A percentile compares a stretch with the other conserved stretches of the same genome.
Conservation (phyloP, 2,888 invertebrate genomes). For the Julus scanicus region DNA sequence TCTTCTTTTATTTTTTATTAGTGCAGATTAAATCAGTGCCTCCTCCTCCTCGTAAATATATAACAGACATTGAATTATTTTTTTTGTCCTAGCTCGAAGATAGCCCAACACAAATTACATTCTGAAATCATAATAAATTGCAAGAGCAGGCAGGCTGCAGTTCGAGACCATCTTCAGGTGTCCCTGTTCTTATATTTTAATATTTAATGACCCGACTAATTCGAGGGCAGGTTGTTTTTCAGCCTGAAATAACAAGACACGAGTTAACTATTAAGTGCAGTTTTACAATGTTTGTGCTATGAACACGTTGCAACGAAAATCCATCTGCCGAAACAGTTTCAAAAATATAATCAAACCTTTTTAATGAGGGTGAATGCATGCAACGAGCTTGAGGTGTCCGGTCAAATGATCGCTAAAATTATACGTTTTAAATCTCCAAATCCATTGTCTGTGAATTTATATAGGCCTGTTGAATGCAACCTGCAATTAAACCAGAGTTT, state of each 20-base stretch:
- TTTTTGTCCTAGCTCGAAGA: not conserved
- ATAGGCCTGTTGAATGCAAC: not conserved
- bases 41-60: not conserved
- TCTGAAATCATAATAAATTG: conserved; percentile 24
- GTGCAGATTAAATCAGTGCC: not conserved
- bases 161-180: conserved; percentile 19
- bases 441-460: conserved; percentile 22
- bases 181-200: conserved; percentile 19
- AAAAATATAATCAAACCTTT: not conserved
- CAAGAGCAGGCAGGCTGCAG: not conserved
- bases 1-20: not conserved
- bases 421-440: conserved; percentile 5
- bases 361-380: not conserved
- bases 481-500: not conserved
- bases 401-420: not conserved
- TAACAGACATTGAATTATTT: not conserved
- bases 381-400: not conserved
- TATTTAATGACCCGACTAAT: conserved; percentile 13
- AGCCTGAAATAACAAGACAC: not conserved
- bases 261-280: conserved; percentile 27
- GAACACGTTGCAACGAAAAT: not conserved
- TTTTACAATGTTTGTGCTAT: no score
- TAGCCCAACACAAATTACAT: not conserved
- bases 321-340: not conserved
- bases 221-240: conserved; percentile 14